Evolutionary conservation across 2,888 invertebrate genomes (phyloP).

Genomic region (Tetragonula carbonaria): DNA sequence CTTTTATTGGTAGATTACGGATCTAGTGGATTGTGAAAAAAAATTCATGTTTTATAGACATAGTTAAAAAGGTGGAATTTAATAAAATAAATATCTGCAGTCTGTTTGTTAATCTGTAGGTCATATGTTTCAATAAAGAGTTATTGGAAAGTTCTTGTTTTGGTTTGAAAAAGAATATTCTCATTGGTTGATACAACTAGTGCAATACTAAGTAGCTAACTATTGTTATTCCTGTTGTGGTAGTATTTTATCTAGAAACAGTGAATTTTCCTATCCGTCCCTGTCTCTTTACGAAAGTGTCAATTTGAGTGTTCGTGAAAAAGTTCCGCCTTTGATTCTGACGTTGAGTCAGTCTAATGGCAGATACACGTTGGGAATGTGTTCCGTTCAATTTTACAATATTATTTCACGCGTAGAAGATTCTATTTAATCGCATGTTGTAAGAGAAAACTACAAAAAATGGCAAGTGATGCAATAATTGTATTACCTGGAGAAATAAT

Average conservation of each 20-base stretch:
- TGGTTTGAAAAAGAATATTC: background rate
- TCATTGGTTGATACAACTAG: slow-evolving; percentile 1
- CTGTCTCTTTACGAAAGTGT: background rate
- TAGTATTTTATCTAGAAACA: background rate
- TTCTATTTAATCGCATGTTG: background rate
- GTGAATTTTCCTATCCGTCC: background rate
- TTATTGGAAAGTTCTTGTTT: slow-evolving; percentile 18
- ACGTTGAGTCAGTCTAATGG: slow-evolving; percentile 13
- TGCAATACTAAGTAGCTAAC: background rate
- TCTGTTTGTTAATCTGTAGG: background rate
- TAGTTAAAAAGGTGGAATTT: background rate
- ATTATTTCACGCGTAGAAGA: background rate
- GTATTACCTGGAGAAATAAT: slow-evolving; percentile 78
- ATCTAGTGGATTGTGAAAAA: background rate
- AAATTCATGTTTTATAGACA: background rate
- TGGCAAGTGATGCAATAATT: slow-evolving; percentile 75
- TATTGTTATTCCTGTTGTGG: background rate
- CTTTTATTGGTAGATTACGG: background rate
- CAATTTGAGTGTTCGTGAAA: slow-evolving; percentile 6
- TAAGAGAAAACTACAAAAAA: slow-evolving; percentile 31
- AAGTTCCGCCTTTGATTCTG: background rate
- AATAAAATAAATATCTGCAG: background rate
- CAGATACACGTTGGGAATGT: background rate
- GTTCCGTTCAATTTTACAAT: background rate
- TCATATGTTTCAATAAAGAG: background rate